Base-by-base conservation (phyloP, 2,888 invertebrate species). In the Gastracanthus pulcherrimus region DNA sequence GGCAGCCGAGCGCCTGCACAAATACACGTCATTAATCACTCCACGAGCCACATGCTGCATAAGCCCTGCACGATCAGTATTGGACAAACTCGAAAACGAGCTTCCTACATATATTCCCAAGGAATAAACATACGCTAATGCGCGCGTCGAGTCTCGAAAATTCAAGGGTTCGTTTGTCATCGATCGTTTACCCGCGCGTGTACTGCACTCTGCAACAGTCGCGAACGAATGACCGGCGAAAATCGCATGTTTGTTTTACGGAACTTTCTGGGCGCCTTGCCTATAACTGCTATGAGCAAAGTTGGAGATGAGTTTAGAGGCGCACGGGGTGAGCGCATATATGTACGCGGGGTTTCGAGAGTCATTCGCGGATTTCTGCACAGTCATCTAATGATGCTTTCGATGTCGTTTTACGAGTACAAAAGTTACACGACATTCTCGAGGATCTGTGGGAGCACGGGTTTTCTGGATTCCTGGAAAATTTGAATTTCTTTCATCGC, bases 161-260 rank as follows among this genome's bases (percentile, higher is more conserved):
- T n/a, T n/a, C 19, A 34, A 29, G 11, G 58, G 45, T 29, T 60
- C 38, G 71, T 81, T 76, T 76, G 71, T 76, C 71, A 76, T 66
- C 64, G 66, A 72, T 66, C 71, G 70, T 36, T 72, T 69, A 26
- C 29, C 31, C n/a, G 13, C 41, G 11, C 9, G 19, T 3, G 51
- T 23, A 23, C 7, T 51, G 51, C 51, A 23, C 23, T n/a, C 45
- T 2, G n/a, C 38, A 23, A 71, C 6, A 31, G 48, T 36, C 55
- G 55, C 66, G 13, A 48, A 60, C 31, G 78, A 66, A 70, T 77
- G 77, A 70, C 77, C 70, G 48, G 34, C 76, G 51, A 41, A 55
- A 66, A 76, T 76, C 51, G 66, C 45, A 34, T 60, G 48, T 77
- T 62, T 62, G 70, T 77, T 77, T 76, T 77, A 48, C 60, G 26